Base-by-base conservation (phyloP, 2,113 vertebrate species). In the Pungitius pungitius region DNA sequence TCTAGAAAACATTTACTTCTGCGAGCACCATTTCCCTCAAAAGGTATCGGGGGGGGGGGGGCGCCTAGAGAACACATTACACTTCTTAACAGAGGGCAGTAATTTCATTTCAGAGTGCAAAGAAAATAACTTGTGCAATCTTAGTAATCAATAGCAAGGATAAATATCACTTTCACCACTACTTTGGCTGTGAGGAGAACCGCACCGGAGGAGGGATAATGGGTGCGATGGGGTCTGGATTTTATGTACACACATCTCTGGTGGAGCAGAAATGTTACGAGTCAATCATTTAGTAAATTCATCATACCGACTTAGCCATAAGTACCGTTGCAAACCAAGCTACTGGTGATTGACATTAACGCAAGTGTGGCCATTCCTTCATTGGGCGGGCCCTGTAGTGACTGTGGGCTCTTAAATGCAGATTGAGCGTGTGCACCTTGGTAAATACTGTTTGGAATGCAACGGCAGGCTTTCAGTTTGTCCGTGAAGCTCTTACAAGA, bases 61-160 rank as follows among this genome's bases (percentile, higher is more conserved):
- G 39, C 71, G 77, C 75, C 81, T 45, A 62, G 75, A 69, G 35
- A 81, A 77, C 45, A 72, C 14, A 51, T 87, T 84, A 74, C 69
- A 77, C 73, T 52, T 78, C 73, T 52, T 78, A 90, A 86, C 73
- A 33, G 52, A 65, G 59, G 60, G 67, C 74, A 73, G 83, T 84
- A 79, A 86, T 81, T 87, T 83, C 69, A 90, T 87, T 84, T 83
- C 54, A 66, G 63, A 75, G 70, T 58, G 86, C 71, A 78, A 85
- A 64, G 69, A 89, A 86, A 37, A 43, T 58, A 82, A 51, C 33
- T 66, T n/a, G n/a, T 54, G 61, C 84, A 88, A 83, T 89, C 69
- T 81, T 51, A 27, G 55, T 30, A 65, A 84, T 90, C 74, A 49
- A 88, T 79, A 85, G n/a, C 27, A 54, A 30, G 54, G 68, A 87